phyloP scores from a whole-genome alignment of 2,113 vertebrate species.

The Brienomyrus longianalis region DNA sequence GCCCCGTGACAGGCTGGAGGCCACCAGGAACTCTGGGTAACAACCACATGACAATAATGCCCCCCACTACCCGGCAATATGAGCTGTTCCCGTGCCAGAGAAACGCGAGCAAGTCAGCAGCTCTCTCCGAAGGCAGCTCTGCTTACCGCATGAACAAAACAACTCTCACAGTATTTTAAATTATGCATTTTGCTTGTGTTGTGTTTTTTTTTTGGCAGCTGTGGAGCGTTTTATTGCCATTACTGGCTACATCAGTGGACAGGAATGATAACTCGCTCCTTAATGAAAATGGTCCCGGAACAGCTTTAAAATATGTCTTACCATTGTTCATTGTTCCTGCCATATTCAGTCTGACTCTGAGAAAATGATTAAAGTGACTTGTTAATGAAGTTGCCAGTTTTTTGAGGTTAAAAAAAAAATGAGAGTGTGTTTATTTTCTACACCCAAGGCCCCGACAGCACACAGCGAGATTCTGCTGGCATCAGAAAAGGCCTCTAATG shows the following conservation, averaged over 20 bases:
- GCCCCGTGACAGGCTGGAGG: not conserved
- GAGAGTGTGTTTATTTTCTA: not conserved
- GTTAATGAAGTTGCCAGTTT: not conserved
- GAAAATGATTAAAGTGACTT: not conserved
- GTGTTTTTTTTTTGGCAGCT: not conserved
- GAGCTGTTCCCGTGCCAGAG: not conserved
- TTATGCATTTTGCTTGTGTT: not conserved
- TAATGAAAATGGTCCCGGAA: not conserved
- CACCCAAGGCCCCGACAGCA: not conserved
- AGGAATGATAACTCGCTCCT: not conserved
- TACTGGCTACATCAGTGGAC: not conserved
- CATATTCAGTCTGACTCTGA: not conserved
- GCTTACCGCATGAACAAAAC: not conserved
- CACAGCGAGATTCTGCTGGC: not conserved
- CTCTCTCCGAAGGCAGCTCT: not conserved
- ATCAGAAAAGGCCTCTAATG: not conserved
- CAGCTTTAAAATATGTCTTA: not conserved
- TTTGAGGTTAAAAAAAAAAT: not conserved
- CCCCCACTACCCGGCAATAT: not conserved
- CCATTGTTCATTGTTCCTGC: not conserved
- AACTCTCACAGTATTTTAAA: not conserved
- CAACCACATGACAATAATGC: not conserved
- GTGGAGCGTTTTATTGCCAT: not conserved
- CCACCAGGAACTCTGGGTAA: not conserved
- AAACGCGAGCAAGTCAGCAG: not conserved